Percentiles rank a stretch among this genome's conserved stretches.
phyloP scores from a whole-genome alignment of 37 sponge, comb jelly and placozoan species.

The Chondrilla cf. caribensis region DNA sequence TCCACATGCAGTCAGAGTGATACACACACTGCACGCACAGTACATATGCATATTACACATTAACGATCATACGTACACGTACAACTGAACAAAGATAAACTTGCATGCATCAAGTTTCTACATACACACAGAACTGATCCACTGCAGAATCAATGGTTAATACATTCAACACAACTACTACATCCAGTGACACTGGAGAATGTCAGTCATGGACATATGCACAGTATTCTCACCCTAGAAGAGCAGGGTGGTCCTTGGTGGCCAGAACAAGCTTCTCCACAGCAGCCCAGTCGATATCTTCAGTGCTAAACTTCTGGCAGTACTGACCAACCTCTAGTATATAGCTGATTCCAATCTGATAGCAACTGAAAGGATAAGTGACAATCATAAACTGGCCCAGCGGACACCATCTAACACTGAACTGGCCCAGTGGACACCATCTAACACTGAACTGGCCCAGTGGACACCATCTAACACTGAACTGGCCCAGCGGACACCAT shows the following conservation, averaged over 20 bases:
- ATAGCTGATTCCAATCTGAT: slow-evolving; percentile 18
- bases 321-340: neutral
- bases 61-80: no score
- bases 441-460: neutral
- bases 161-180: no score
- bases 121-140: no score
- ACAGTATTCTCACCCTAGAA: slow-evolving; percentile 25
- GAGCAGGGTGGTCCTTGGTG: slow-evolving; percentile 28
- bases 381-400: neutral
- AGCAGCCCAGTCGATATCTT: neutral
- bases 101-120: no score
- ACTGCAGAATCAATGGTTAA: no score
- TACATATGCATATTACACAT: no score
- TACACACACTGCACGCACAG: neutral
- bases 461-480: neutral
- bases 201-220: no score
- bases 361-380: neutral
- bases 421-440: neutral
- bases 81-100: no score
- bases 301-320: neutral
- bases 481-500: neutral
- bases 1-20: neutral
- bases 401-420: neutral
- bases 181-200: no score
- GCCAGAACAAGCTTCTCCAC: slow-evolving; percentile 12